Evolutionary conservation across 1,140 invertebrate genomes (phyloP), one percentile per base, ranked within the genome.

Genomic region (Drosophila aff.): DNA sequence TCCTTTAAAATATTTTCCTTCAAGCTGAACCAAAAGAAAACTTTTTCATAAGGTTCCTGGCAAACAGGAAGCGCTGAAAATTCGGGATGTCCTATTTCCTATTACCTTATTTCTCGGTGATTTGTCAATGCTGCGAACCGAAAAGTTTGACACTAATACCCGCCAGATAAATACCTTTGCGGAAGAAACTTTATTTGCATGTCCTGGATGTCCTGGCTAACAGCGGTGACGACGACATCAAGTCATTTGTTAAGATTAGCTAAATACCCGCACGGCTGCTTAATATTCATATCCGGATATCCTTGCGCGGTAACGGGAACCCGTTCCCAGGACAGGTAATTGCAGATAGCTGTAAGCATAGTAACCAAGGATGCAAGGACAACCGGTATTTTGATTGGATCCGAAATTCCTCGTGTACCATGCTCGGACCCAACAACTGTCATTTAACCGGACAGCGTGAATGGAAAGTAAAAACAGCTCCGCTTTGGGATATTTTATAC

Each of bases 161-260:
- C 67, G 53, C 52, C 53, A 60, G 69, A 60, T 73, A 72, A 73
- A 73, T 72, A 72, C 65, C 52, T 71, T 23, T 71, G 38, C 67
- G 44, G 44, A 71, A 38, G 28, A 73, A 60, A 72, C 67, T 73
- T 72, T 72, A 60, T 60, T 73, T 73, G 44, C 69, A 66, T 62
- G 77, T 59, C 57, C 31, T 74, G 47, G 26, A 50, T 31, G 26
- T 28, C 59, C 49, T 52, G 49, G 67, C 15, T 65, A 60, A 78
- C 52, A 53, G 63, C 49, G 69, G 36, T 43, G 50, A 68, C 58
- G 63, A 66, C 53, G 55, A 68, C 76, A 68, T 79, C 64, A 64
- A 69, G 66, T 80, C 80, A 86, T 86, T 86, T 82, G 71, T 87
- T 73, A 73, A 53, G 83, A 80, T 87, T 87, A 80, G 63, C 58